Percentiles rank a stretch among this genome's conserved stretches.
Conservation (phyloP, 2,113 vertebrate species). For the Cheirogaleus medius region DNA sequence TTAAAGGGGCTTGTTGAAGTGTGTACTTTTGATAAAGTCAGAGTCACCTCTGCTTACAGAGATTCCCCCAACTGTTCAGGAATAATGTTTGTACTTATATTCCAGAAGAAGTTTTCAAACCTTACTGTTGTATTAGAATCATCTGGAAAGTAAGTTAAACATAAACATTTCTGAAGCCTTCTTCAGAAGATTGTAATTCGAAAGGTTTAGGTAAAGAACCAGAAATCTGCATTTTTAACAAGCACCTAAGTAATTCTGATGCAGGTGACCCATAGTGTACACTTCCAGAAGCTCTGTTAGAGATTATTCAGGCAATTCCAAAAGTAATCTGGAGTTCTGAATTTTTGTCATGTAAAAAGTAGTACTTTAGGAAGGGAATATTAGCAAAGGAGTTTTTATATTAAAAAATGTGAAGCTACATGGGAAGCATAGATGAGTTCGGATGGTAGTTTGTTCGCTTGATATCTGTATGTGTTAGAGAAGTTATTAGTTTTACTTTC, state of each 20-base stretch:
- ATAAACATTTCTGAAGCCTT: background rate
- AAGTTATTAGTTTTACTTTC: background rate
- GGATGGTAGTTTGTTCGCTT: background rate
- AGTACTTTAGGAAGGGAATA: background rate
- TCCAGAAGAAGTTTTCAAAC: background rate
- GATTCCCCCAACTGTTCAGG: rapidly evolving
- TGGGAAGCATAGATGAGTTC: background rate
- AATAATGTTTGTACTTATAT: background rate
- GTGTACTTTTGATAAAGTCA: background rate
- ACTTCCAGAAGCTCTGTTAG: background rate
- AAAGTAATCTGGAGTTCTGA: background rate
- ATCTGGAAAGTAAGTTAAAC: background rate
- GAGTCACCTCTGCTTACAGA: background rate
- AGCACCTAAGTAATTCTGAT: background rate
- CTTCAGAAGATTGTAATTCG: background rate
- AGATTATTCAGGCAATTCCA: background rate
- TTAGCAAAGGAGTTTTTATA: background rate
- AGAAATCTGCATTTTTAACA: background rate
- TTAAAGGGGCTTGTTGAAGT: background rate
- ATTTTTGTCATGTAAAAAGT: background rate
- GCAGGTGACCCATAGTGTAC: background rate
- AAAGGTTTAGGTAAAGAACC: background rate
- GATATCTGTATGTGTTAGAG: background rate
- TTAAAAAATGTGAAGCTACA: background rate
- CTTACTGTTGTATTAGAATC: background rate